A percentile compares a stretch with the other conserved stretches of the same genome.
These are phyloP conservation scores for Colistium nudipinnis DNA, from an alignment of 2,113 vertebrate species.

Conservation along the genomic window DNA sequence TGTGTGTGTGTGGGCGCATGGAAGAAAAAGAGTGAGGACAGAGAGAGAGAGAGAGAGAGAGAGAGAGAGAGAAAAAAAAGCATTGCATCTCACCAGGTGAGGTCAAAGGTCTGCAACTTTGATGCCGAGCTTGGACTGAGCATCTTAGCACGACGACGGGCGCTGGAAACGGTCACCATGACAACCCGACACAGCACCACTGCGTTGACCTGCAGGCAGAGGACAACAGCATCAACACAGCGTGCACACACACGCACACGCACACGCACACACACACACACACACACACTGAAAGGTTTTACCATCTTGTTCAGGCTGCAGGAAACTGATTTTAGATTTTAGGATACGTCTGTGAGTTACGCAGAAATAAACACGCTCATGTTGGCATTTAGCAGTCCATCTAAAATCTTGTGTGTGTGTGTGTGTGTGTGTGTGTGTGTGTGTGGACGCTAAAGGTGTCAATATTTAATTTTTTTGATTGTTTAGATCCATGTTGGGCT, in stretches of 20 bases:
- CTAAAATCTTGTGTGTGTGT: too few relatives aligned
- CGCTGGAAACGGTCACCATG: conserved; percentile 89
- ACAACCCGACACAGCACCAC: conserved; percentile 89
- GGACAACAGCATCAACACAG: conserved; percentile 56
- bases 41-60: not conserved
- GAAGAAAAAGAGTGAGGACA: not conserved
- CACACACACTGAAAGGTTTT: too few relatives aligned
- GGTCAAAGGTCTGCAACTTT: conserved; percentile 83
- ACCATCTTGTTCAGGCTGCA: conserved; percentile 16
- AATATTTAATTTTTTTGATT: too few relatives aligned
- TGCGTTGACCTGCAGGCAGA: conserved; percentile 85
- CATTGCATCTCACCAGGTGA: conserved; percentile 87
- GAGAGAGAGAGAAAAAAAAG: conserved; percentile 23
- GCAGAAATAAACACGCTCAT: not conserved
- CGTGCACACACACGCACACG: conserved; percentile 25
- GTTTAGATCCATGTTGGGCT: not conserved
- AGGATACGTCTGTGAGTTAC: not conserved
- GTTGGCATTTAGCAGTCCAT: not conserved
- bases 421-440: too few relatives aligned
- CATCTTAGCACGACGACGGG: conserved; percentile 85
- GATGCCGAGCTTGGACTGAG: conserved; percentile 86
- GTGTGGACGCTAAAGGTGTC: too few relatives aligned
- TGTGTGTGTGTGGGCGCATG: not conserved
- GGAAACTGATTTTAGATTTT: not conserved
- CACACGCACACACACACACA: too few relatives aligned